These are phyloP conservation scores for Zaprionus africanus DNA, from an alignment of 1,140 invertebrate genomes.

Conservation along the genomic window DNA sequence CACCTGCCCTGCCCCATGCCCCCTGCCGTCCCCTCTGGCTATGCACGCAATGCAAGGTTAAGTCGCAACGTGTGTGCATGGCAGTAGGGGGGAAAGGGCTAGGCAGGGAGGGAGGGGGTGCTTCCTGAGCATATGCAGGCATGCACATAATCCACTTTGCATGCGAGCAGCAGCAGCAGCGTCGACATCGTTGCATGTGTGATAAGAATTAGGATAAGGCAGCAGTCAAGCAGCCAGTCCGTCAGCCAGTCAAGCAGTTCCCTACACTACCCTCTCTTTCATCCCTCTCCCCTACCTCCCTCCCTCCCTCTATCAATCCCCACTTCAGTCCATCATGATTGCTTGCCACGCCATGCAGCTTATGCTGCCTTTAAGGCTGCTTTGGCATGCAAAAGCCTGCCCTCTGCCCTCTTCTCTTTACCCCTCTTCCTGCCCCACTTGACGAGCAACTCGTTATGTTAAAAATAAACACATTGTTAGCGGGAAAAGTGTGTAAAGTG, in stretches of 20 bases:
- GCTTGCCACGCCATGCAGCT: conserved; percentile 16
- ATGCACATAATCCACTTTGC: conserved; percentile 71
- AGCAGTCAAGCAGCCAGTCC: conserved; percentile 20
- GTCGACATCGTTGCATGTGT: conserved; percentile 46
- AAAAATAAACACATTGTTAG: conserved; percentile 8
- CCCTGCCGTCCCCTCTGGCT: not conserved
- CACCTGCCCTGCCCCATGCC: not conserved
- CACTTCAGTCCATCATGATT: conserved; percentile 9
- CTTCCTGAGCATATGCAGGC: conserved; percentile 38
- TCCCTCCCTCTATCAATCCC: not conserved
- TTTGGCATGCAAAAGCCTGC: conserved; percentile 56
- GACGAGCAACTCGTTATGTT: not conserved
- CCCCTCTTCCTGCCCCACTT: not conserved
- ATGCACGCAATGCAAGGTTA: conserved; percentile 56
- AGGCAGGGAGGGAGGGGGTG: not conserved
- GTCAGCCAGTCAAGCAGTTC: conserved; percentile 5
- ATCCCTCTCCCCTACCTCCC: not conserved
- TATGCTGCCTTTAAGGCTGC: conserved; percentile 15
- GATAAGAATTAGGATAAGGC: conserved; percentile 58
- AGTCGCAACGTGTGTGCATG: conserved; percentile 13
- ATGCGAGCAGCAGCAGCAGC: conserved; percentile 54
- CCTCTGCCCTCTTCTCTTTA: conserved; percentile 21
- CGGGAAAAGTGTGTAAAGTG: conserved; percentile 6
- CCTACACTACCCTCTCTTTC: conserved; percentile 32
- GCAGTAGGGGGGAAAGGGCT: not conserved